Evolutionary conservation across 2,888 invertebrate genomes (phyloP), one percentile per base, ranked within the genome.

Genomic region (Habrosyne pyritoides): DNA sequence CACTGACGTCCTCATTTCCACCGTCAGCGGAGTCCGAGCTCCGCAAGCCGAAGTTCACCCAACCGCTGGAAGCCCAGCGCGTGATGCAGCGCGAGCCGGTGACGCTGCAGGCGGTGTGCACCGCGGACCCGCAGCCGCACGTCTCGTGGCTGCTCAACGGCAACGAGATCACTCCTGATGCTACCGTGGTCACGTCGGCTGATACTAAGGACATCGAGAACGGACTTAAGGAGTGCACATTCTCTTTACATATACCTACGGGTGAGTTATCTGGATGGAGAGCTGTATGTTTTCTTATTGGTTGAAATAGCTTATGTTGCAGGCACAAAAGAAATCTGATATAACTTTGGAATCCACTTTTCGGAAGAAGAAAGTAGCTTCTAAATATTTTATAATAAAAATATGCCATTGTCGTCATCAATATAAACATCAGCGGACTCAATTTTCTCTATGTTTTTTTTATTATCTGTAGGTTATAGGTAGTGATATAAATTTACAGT

Each of bases 101-200:
- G 2, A 93, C 93, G 0, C 87, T 97, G 69, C 93, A 94, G 49
- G 95, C 96, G 0, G 94, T 96, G 18, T 95, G 98, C 71, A 95
- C 96, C 28, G 99, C 98, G 7, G 97, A 98, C 90, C 99, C 99
- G 0, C 93, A 95, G 61, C 99, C 99, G 0, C 96, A 97, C 67
- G 94, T 97, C 50, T 94, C 95, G 59, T 99, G 99, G 99, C 93
- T 94, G 33, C 95, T 95, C 70, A 95, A 97, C 73, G 97, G 96
- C 3, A 89, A 93, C 49, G 95, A 95, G 72, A 91, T 97, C 22
- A 86, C 93, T 1, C 91, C 94, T 3, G 94, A 95, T 66, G 95
- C 95, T 4, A 95, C 94, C 52, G 93, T 96, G 24, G 91, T 95
- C 53, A 87, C 95, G 30, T 94, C 94, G 59, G 86, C 95, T 53